A percentile compares a stretch with the other conserved stretches of the same genome.
Evolutionary conservation across 2,888 invertebrate genomes (phyloP).

Genomic region (Pristionchus mayeri): DNA sequence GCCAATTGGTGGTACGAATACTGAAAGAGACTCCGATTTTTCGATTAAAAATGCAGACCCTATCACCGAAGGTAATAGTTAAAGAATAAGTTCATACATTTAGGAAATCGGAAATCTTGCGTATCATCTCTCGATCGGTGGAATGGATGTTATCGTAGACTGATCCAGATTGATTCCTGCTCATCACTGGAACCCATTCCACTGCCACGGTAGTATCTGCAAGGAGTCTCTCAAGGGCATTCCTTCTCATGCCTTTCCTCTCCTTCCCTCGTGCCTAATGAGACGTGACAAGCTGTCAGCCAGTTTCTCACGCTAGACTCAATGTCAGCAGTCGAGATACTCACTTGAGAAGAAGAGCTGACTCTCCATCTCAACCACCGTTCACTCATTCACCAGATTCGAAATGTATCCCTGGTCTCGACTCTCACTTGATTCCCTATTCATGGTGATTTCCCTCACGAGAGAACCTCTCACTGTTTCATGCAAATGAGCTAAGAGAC

Average conservation of each 20-base stretch:
- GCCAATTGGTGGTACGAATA: neutral
- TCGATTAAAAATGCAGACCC: neutral
- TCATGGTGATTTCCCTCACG: neutral
- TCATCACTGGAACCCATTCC: conserved; percentile 25
- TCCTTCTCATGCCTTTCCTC: neutral
- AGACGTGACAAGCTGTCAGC: conserved; percentile 27
- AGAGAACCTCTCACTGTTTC: neutral
- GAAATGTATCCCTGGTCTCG: neutral
- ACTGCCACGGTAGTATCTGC: neutral
- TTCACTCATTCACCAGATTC: neutral
- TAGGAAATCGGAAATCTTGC: neutral
- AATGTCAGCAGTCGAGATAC: neutral
- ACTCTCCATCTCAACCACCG: neutral
- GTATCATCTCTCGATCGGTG: neutral
- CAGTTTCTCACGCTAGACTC: neutral
- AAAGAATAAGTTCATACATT: neutral
- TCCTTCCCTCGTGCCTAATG: neutral
- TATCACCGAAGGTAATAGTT: neutral
- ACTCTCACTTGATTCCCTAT: neutral
- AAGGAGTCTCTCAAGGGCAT: neutral
- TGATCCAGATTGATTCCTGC: neutral
- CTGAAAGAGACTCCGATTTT: neutral
- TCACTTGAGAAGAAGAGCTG: neutral
- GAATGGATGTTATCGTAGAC: neutral
- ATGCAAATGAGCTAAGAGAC: conserved; percentile 8